Evolutionary conservation across 2,113 vertebrate species (phyloP).

Genomic region (Cryptomyrus ogoouensis): DNA sequence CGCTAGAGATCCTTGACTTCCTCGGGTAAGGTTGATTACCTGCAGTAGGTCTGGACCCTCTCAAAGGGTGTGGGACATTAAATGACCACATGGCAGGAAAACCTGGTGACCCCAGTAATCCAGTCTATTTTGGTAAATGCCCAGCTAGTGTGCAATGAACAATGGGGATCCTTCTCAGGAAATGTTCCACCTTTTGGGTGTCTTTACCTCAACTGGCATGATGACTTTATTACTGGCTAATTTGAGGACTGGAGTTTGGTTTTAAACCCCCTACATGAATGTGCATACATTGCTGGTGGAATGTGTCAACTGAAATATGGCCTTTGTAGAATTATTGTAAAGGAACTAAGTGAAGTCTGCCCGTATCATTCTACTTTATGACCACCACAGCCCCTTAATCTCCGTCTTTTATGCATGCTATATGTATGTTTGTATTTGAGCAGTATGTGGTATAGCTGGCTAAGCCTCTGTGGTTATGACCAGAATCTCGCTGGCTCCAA

Average conservation of each 20-base stretch:
- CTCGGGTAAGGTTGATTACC: not conserved
- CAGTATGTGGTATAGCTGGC: not conserved
- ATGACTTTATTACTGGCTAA: not conserved
- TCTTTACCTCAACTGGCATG: not conserved
- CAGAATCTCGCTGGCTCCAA: not conserved
- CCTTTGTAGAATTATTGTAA: not conserved
- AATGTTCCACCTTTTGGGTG: not conserved
- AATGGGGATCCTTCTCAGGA: not conserved
- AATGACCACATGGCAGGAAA: not conserved
- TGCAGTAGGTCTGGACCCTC: not conserved
- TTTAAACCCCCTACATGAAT: not conserved
- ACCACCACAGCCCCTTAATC: not conserved
- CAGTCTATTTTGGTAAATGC: not conserved
- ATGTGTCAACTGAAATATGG: not conserved
- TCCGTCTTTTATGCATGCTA: not conserved
- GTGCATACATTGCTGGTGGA: not conserved
- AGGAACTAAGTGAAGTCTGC: not conserved
- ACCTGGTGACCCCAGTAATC: not conserved
- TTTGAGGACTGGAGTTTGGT: not conserved
- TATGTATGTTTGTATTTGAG: not conserved
- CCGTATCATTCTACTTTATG: not conserved
- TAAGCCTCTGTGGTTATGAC: not conserved
- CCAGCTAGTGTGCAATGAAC: not conserved
- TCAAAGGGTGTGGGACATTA: not conserved
- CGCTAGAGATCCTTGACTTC: not conserved